These are phyloP conservation scores for Neoniphon sammara DNA, from an alignment of 2,797 vertebrate genomes.

Conservation along the genomic window DNA sequence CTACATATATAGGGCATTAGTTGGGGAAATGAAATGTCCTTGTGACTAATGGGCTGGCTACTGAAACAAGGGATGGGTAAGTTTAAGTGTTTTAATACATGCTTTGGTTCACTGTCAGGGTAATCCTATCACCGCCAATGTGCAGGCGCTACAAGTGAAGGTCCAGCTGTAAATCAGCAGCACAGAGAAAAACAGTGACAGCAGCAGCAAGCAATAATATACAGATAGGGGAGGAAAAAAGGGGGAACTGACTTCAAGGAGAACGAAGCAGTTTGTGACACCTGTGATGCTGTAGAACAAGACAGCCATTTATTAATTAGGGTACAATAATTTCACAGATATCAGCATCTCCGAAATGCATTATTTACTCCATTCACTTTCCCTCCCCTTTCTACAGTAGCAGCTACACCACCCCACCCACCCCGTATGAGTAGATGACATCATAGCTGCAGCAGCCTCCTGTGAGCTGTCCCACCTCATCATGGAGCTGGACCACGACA, in stretches of 20 bases:
- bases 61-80: too few relatives aligned
- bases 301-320: neutral
- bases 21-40: neutral
- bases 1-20: neutral
- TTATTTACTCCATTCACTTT: conserved; percentile 44
- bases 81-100: conserved; percentile 13
- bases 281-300: neutral
- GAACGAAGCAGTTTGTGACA: neutral
- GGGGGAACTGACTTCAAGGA: neutral
- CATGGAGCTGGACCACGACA: conserved; percentile 19
- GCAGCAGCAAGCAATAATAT: neutral
- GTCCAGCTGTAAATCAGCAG: neutral
- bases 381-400: conserved; percentile 42
- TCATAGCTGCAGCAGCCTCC: conserved; percentile 83
- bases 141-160: neutral
- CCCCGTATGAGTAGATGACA: conserved; percentile 77
- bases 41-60: too few relatives aligned
- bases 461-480: conserved; percentile 69
- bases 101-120: conserved; percentile 32
- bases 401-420: conserved; percentile 58
- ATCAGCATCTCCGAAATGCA: conserved; percentile 29
- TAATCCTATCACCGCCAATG: conserved; percentile 4
- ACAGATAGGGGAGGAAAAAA: neutral
- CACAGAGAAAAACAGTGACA: neutral
- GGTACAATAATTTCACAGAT: conserved; percentile 24